These are phyloP conservation scores for Romanogobio albipinnatus DNA, from an alignment of 2,113 vertebrate species.

Conservation along the genomic window DNA sequence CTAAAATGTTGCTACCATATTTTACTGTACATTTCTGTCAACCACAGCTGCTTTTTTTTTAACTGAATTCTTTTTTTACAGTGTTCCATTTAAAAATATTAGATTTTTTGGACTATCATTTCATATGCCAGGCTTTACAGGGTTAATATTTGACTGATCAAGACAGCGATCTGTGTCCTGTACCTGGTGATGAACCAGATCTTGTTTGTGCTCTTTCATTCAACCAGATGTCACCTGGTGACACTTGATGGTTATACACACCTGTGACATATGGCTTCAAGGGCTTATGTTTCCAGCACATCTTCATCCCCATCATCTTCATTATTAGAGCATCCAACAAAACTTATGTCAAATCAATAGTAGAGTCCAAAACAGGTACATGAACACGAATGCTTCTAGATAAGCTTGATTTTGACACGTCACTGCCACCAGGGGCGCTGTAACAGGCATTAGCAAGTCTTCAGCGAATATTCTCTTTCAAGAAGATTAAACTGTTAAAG, in stretches of 20 bases:
- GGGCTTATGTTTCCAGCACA: neutral
- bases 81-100: neutral
- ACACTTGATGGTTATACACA: constrained; percentile 2
- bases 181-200: neutral
- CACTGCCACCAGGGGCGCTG: neutral
- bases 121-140: neutral
- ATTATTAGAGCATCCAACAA: neutral
- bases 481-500: neutral
- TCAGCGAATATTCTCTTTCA: neutral
- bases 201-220: constrained; percentile 8
- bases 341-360: neutral
- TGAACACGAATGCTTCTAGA: neutral
- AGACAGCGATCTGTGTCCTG: neutral
- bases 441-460: neutral
- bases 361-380: neutral
- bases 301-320: neutral
- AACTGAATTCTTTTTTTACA: too few species aligned
- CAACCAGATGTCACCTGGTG: neutral
- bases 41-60: too few species aligned
- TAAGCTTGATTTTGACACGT: neutral
- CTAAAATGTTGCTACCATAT: too few species aligned
- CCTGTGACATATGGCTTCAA: neutral
- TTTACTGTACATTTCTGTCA: too few species aligned
- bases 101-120: neutral
- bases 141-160: neutral